Evolutionary conservation across 2,888 invertebrate species (phyloP).

Genomic region (Erebia ligea): DNA sequence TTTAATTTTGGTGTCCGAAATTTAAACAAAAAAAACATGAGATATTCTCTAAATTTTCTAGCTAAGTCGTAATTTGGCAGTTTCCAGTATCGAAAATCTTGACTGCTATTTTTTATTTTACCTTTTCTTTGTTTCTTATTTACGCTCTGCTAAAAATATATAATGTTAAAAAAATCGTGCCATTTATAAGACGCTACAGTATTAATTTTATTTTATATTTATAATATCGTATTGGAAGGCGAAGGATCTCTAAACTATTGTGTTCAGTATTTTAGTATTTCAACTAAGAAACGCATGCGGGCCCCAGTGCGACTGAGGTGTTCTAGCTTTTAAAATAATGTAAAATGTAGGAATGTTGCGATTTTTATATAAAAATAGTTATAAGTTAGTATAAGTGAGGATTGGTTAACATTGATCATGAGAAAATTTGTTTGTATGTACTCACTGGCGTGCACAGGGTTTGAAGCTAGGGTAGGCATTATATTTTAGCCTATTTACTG

Average conservation of each 20-base stretch:
- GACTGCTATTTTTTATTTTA: not conserved
- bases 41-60: not conserved
- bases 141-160: not conserved
- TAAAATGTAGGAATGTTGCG: constrained; percentile 59
- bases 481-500: too few species aligned
- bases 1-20: too few species aligned
- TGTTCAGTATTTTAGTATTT: constrained; percentile 40
- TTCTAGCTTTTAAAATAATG: constrained; percentile 64
- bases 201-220: not conserved
- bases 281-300: constrained; percentile 44
- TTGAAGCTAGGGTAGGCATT: too few species aligned
- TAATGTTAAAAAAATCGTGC: not conserved
- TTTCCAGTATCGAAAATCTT: not conserved
- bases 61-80: not conserved
- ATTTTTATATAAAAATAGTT: constrained; percentile 49
- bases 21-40: too few species aligned
- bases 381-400: constrained; percentile 25
- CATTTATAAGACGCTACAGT: constrained; percentile 1
- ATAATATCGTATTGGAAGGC: not conserved
- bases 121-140: not conserved
- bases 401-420: constrained; percentile 6
- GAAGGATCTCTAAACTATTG: constrained; percentile 39
- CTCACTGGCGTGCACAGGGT: too few species aligned
- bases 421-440: constrained; percentile 27
- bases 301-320: constrained; percentile 68